These are phyloP conservation scores for Semotilus atromaculatus DNA, from an alignment of 2,797 vertebrate genomes.

Conservation along the genomic window DNA sequence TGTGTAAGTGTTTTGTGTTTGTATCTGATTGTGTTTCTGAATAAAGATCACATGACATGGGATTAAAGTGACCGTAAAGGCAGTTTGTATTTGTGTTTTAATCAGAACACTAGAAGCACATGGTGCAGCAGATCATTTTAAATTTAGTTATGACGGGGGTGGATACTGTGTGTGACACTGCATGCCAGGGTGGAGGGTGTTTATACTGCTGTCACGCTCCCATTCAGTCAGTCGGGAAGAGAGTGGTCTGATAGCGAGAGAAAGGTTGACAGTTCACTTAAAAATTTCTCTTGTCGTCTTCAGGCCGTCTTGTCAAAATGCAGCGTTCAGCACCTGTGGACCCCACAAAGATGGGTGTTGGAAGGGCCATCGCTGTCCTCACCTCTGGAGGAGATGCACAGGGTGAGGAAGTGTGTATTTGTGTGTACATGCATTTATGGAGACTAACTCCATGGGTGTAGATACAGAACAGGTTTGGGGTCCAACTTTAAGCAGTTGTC, in stretches of 20 bases:
- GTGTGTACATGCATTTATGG: neutral
- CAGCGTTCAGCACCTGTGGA: conserved; percentile 59
- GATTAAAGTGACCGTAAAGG: neutral
- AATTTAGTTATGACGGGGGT: conserved; percentile 49
- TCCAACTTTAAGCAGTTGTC: neutral
- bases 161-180: conserved; percentile 30
- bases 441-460: neutral
- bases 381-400: conserved; percentile 94
- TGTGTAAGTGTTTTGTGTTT: conserved; percentile 8
- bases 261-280: neutral
- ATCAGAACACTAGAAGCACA: neutral
- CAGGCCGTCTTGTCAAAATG: conserved; percentile 67
- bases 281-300: conserved; percentile 52
- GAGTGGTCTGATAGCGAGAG: conserved; percentile 19
- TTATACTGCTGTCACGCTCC: conserved; percentile 63
- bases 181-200: conserved; percentile 64
- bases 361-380: conserved; percentile 90
- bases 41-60: neutral
- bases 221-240: conserved; percentile 55
- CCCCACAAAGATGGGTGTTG: conserved; percentile 80
- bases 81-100: neutral
- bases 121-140: conserved; percentile 46
- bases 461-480: neutral
- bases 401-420: conserved; percentile 77
- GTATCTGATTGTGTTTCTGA: neutral